A percentile compares a stretch with the other conserved stretches of the same genome.
These are phyloP conservation scores for Helarctos malayanus DNA, from an alignment of 2,797 vertebrate genomes.

Conservation along the genomic window DNA sequence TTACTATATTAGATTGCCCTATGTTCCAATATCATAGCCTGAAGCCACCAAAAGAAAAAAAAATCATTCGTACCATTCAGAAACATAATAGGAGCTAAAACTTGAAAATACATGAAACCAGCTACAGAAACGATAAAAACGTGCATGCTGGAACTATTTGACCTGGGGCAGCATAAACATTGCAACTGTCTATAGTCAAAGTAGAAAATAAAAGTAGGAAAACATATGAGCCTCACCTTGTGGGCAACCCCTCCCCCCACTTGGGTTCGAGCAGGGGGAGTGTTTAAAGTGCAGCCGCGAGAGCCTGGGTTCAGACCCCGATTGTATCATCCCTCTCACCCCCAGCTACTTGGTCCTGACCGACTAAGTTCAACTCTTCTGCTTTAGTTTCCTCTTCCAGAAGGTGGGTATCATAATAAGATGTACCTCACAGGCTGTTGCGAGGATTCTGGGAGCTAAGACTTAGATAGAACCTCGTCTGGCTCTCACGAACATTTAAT, in stretches of 20 bases:
- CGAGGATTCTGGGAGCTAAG: background rate
- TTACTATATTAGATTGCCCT: background rate
- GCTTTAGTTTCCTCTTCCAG: background rate
- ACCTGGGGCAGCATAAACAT: slow-evolving; percentile 13
- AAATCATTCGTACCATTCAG: slow-evolving; percentile 1
- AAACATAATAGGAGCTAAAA: slow-evolving; percentile 56
- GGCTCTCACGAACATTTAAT: background rate
- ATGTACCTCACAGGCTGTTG: background rate
- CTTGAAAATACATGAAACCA: slow-evolving; percentile 37
- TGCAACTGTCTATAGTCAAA: background rate
- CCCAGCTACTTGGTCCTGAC: background rate
- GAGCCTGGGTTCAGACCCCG: background rate
- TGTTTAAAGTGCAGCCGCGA: rapidly evolving
- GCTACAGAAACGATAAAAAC: background rate
- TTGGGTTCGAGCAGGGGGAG: background rate
- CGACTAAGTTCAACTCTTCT: background rate
- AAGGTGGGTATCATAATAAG: background rate
- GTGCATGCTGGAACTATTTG: background rate
- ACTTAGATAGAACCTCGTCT: background rate
- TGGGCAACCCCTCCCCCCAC: background rate
- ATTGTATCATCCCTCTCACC: rapidly evolving
- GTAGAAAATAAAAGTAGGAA: slow-evolving; percentile 24
- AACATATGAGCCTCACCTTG: background rate
- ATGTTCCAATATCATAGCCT: background rate
- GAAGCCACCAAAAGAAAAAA: background rate